Evolutionary conservation across 2,113 vertebrate genomes (phyloP), one percentile per base, ranked within the genome.

Genomic region (Eulemur rufifrons): DNA sequence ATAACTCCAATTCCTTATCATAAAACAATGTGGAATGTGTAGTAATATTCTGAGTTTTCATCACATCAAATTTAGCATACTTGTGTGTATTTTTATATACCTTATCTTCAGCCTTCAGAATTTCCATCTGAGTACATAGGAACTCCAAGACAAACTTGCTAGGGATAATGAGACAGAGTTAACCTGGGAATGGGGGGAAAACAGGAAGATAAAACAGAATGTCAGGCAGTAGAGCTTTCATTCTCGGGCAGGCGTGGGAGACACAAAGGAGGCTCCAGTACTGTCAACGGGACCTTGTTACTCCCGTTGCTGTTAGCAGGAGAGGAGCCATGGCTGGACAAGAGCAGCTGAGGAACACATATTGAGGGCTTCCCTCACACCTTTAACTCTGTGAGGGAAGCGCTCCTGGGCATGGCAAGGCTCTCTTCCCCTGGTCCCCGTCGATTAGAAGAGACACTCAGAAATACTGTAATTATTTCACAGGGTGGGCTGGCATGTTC

Each of bases 221-320:
- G 5, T 14, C 29, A 18, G 15, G 23, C 9, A 34, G 78, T 0
- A 61, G 17, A 12, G 13, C 52, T n/a, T 59, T 2, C 3, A 17
- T 20, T 66, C 32, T 12, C 0, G 37, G 63, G 29, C 11, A n/a
- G 68, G 37, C 14, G 2, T 4, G 23, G 27, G 37, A 86, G 45
- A 64, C 1, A 2, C 2, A 18, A 0, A 12, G 59, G 12, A 5
- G n/a, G 61, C 14, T 14, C 18, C 0, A 2, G 14, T 3, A 1
- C 1, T 1, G 34, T n/a, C 13, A 45, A 11, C 15, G 4, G 13
- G 56, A 63, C 61, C 7, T 42, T 42, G 50, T 39, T 3, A n/a
- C 18, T 59, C 54, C 47, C 4, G 34, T 0, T 52, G 10, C 73
- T 77, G 81, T 27, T 7, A 17, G 71, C 29, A 47, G 50, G 15